Conservation (phyloP, 2,113 vertebrate species). For the Stigmatopora nigra region DNA sequence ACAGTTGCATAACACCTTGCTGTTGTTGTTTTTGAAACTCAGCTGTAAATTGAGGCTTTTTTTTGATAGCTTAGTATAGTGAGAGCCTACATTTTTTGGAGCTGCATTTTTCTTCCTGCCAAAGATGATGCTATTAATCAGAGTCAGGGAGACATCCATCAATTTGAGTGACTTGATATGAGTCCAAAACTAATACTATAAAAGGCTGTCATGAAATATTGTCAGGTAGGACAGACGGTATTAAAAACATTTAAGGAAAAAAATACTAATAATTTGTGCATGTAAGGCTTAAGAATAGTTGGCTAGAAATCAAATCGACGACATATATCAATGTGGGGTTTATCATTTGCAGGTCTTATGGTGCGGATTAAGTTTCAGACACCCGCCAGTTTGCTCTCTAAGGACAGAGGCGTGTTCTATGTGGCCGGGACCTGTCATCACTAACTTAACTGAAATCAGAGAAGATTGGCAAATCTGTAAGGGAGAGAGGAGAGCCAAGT, state of each 20-base stretch:
- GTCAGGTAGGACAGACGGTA: too few relatives aligned
- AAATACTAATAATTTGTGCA: too few relatives aligned
- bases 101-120: too few relatives aligned
- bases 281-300: not conserved
- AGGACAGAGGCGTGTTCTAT: conserved; percentile 25
- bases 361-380: conserved; percentile 48
- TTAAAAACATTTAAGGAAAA: too few relatives aligned
- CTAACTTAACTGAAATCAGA: conserved; percentile 50
- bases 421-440: conserved; percentile 28
- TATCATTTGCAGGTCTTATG: conserved; percentile 29
- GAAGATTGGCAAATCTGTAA: conserved; percentile 15
- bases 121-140: too few relatives aligned
- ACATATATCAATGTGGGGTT: conserved; percentile 19
- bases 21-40: conserved; percentile 12
- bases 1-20: not conserved
- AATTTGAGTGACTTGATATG: too few relatives aligned
- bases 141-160: too few relatives aligned
- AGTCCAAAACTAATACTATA: too few relatives aligned
- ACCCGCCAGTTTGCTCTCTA: conserved; percentile 6
- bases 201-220: too few relatives aligned
- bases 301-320: conserved; percentile 10
- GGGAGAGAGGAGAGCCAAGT: conserved; percentile 16
- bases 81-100: too few relatives aligned
- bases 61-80: not conserved
- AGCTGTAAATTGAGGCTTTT: conserved; percentile 6